Evolutionary conservation across 2,797 vertebrate species (phyloP), one percentile per base, ranked within the genome.

Genomic region (Petrocephalus schoutedeni): DNA sequence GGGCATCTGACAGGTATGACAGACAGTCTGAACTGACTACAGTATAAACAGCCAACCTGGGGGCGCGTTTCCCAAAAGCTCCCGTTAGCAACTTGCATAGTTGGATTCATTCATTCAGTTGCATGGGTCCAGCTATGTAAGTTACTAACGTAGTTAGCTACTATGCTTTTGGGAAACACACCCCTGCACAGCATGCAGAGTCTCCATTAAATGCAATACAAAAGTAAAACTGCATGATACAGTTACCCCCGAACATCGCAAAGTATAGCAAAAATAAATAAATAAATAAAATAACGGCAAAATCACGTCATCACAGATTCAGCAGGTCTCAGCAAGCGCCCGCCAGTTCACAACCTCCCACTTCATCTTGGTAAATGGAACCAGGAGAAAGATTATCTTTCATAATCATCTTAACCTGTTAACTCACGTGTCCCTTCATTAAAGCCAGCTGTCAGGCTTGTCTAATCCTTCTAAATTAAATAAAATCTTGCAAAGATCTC

Each of bases 391-490:
- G 92, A 93, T 94, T 89, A 94, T 94, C 90, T 90, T 58, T 74
- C 80, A 90, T 92, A 92, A 93, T 94, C 92, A 91, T 89, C 89
- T 89, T 89, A 41, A 91, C 92, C 91, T 91, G 90, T 91, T 86
- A 8, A 58, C 57, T 90, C 87, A 41, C 85, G 67, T 4, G 19
- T 14, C 89, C 56, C 89, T 88, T 90, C 88, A 71, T 89, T 80
- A 23, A 86, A 88, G 89, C 87, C 90, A 45, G 89, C 87, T 91
- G 90, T 89, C 90, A 90, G 90, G 91, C 92, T 92, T 89, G 88
- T 94, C 92, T 93, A 91, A 95, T 94, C 92, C 92, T 91, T 91
- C 93, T 90, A 93, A 91, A 91, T 93, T 89, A 92, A 94, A 95
- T 90, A 89, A 93, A 94, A 95, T 94, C 92, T 92, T 92, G 92